These are phyloP conservation scores for Phrynocephalus forsythii DNA, from an alignment of 2,797 vertebrate genomes.

Conservation along the genomic window DNA sequence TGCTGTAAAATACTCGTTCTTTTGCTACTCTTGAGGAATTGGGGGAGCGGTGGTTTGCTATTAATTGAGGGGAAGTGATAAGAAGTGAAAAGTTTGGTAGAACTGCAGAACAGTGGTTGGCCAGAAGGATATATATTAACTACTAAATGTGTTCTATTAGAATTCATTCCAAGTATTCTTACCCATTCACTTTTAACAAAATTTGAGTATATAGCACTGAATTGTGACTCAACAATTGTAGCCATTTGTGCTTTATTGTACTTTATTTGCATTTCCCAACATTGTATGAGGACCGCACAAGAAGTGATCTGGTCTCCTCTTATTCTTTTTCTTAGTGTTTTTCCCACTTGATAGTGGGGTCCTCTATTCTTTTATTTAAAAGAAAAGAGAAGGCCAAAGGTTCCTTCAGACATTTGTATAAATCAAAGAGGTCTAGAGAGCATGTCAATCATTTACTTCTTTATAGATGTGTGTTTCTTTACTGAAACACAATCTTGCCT, in stretches of 20 bases:
- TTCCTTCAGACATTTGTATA: not conserved
- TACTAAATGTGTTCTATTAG: too few relatives aligned
- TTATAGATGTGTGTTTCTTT: not conserved
- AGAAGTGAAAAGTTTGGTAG: not conserved
- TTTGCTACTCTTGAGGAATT: not conserved
- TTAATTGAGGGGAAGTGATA: not conserved
- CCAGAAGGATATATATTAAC: not conserved
- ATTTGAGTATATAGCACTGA: not conserved
- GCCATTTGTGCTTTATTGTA: not conserved
- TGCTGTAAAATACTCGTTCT: too few relatives aligned
- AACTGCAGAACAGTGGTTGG: not conserved
- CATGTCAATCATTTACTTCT: too few relatives aligned
- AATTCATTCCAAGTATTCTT: not conserved
- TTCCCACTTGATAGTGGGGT: too few relatives aligned
- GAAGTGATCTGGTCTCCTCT: not conserved
- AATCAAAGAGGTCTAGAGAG: not conserved
- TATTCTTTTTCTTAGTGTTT: too few relatives aligned
- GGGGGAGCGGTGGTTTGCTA: too few relatives aligned
- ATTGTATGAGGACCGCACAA: not conserved
- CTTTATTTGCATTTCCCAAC: too few relatives aligned
- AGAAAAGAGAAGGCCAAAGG: not conserved
- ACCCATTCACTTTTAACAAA: not conserved
- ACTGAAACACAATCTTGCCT: not conserved
- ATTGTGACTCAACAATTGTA: not conserved
- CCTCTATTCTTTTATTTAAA: not conserved